These are phyloP conservation scores for Mythimna loreyi DNA, from an alignment of 2,888 invertebrate species.

Conservation along the genomic window DNA sequence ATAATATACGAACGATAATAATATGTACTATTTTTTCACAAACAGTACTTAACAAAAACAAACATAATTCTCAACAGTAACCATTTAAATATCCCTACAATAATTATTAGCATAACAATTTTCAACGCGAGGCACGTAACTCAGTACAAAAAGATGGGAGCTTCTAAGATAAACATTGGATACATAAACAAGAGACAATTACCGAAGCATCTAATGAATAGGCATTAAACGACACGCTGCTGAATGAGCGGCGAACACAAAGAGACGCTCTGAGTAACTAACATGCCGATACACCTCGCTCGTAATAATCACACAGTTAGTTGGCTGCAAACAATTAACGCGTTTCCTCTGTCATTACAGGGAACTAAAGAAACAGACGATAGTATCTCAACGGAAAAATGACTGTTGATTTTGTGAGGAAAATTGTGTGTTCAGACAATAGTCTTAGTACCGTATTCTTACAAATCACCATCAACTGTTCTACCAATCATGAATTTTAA, in stretches of 20 bases:
- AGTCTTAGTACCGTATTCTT: background rate
- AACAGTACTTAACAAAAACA: conserved; percentile 18
- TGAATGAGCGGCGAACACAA: conserved; percentile 83
- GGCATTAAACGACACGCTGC: conserved; percentile 72
- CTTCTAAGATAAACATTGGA: conserved; percentile 59
- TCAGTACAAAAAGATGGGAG: conserved; percentile 60
- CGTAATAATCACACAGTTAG: conserved; percentile 76
- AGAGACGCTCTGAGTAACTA: conserved; percentile 69
- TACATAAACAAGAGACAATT: conserved; percentile 69
- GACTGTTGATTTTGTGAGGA: conserved; percentile 10
- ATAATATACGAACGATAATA: no score
- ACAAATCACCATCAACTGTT: no score
- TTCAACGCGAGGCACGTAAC: conserved; percentile 53
- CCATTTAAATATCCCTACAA: conserved; percentile 47
- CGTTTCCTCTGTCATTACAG: conserved; percentile 71
- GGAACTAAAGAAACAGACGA: conserved; percentile 60
- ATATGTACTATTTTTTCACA: background rate
- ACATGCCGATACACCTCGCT: conserved; percentile 76
- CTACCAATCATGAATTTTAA: background rate
- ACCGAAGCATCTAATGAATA: conserved; percentile 75
- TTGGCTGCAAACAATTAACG: conserved; percentile 79
- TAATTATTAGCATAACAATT: conserved; percentile 60
- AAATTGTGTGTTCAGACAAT: conserved; percentile 11
- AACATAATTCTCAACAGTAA: conserved; percentile 16
- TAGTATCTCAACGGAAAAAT: conserved; percentile 44